A percentile compares a stretch with the other conserved stretches of the same genome.
phyloP scores from a whole-genome alignment of 2,888 invertebrate species.

The Conops quadrifasciatus region DNA sequence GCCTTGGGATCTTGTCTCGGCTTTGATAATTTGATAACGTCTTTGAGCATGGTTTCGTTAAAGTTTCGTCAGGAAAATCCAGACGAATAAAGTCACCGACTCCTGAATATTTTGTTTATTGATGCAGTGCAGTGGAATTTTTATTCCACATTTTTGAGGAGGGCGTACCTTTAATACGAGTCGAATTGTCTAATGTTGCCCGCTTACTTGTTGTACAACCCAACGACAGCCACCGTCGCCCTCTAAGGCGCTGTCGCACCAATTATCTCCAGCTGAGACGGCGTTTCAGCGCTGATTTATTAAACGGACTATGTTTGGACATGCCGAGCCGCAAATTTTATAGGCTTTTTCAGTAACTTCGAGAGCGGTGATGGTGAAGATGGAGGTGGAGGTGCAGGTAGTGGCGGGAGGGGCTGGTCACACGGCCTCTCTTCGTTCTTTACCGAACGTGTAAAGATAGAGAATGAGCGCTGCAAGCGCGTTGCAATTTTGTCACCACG shows the following conservation, averaged over 20 bases:
- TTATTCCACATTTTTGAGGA: not conserved
- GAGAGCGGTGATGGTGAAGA: not conserved
- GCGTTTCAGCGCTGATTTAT: conserved; percentile 31
- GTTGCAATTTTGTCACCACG: not conserved
- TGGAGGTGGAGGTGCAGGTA: not conserved
- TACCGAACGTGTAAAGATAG: not conserved
- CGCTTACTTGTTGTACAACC: conserved; percentile 35
- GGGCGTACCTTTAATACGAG: conserved; percentile 21
- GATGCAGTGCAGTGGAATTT: not conserved
- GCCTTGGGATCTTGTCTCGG: too few species aligned
- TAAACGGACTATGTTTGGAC: conserved; percentile 11
- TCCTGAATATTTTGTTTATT: too few species aligned
- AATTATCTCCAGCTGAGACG: conserved; percentile 16
- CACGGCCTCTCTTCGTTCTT: not conserved
- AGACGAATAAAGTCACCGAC: too few species aligned
- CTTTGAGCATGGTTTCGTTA: too few species aligned
- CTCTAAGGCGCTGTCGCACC: not conserved
- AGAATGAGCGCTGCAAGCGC: not conserved
- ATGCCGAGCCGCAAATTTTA: conserved; percentile 20
- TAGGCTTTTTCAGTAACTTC: too few species aligned
- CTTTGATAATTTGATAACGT: too few species aligned
- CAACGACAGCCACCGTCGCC: conserved; percentile 4
- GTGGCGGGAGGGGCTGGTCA: not conserved
- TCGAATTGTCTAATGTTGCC: conserved; percentile 39
- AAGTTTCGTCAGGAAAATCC: too few species aligned